Base-by-base conservation (phyloP, 2,113 vertebrate species). In the Tursiops truncatus region DNA sequence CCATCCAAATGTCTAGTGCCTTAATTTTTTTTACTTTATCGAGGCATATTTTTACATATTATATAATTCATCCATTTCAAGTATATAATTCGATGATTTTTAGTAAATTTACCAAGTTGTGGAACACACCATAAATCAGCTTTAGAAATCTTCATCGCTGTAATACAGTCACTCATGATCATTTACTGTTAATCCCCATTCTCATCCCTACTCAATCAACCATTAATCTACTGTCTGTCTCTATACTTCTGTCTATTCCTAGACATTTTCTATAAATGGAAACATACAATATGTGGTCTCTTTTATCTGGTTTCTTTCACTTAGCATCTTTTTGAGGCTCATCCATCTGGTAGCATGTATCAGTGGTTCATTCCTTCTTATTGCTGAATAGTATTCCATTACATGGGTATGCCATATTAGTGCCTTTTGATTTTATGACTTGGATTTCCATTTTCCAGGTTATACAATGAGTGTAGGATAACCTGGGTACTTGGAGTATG, bases 41-140 rank as follows among this genome's bases (percentile, higher is more conserved):
- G 56, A 95, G 33, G 31, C 53, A 73, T 91, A 95, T 56, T 73
- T 89, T 96, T 95, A 96, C 18, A 36, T 70, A 67, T 63, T 62
- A 62, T 44, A 58, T 67, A 95, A 65, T 71, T 71, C n/a, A 83
- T 41, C 44, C 68, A 89, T 81, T 96, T 91, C 91, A 84, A 94
- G n/a, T 53, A 6, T 53, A 73, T 67, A 89, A 56, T 73, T 89
- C 47, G 67, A 38, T 56, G 18, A 73, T 33, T 86, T 97, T 89
- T 68, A 81, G 58, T 90, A 74, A 90, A 88, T 56, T 71, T 50
- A 79, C 41, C 53, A 94, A 91, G 38, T 41, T 80, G 8, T 74
- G 9, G 50, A 85, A 95, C 26, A 90, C 7, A 95, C 11, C 44
- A 73, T 53, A 88, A 71, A 67, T 88, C 41, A 73, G 63, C 81